Base-by-base conservation (phyloP, 2,113 vertebrate genomes). In the Erythrocercus mccallii region DNA sequence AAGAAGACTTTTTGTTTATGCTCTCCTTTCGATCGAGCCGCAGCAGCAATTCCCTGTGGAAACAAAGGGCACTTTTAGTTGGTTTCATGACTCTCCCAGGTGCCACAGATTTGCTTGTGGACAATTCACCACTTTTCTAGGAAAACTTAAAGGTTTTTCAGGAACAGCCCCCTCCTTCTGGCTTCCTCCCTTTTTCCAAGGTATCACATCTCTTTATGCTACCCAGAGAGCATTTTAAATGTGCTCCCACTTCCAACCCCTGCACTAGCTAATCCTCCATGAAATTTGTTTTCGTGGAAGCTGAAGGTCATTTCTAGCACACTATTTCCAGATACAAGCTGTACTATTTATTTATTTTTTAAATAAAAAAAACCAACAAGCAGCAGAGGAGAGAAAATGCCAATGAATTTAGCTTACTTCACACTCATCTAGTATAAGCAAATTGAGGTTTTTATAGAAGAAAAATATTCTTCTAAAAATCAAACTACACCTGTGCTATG, bases 1-100 rank as follows among this genome's bases (percentile, higher is more conserved):
- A 99, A 98, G 98, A 99, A 99, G 98, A 99, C 98, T 96, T 99
- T 99, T 98, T 99, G 99, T 95, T 99, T 99, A 98, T 99, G 99
- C 87, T 99, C 99, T 95, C 99, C 99, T 98, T 99, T 99, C 33
- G 99, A 99, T 90, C 99, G 99, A 24, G 98, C 98, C 8, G 98
- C 98, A 91, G 99, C 99, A 92, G 99, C 99, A 87, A 99, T 97
- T 87, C 99, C 99, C 99, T 99, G 83, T 90, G 77, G 95, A 97
- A 97, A 98, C 94, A 95, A 97, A 97, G 65, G 81, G 96, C 28
- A 64, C 28, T 47, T 74, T 66, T 33, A 65, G 54, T 71, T 92
- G 88, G 92, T 81, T 95, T 94, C 17, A 50, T 60, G 53, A 64
- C 83, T 86, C 88, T 91, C 84, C 54, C 33, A 72, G 30, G 7